Evolutionary conservation across 2,888 invertebrate genomes (phyloP).

Genomic region (Euplexia lucipara): DNA sequence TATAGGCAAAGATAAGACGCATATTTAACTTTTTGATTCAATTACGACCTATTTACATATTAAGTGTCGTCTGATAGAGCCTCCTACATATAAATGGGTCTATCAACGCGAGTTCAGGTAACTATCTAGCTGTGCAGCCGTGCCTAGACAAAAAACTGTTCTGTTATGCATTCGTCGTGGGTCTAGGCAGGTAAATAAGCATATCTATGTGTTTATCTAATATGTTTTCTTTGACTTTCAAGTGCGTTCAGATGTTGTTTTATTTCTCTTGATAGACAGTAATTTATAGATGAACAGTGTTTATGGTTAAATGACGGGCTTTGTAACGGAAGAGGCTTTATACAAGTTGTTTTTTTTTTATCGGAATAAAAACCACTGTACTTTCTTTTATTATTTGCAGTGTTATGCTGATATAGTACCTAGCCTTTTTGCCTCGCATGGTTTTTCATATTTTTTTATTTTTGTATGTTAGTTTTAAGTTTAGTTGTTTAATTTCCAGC

Average conservation of each 20-base stretch:
- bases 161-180: constrained; percentile 48
- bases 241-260: constrained; percentile 8
- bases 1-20: constrained; percentile 38
- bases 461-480: too few species aligned
- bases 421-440: too few species aligned
- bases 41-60: constrained; percentile 52
- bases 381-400: too few species aligned
- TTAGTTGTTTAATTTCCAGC: too few species aligned
- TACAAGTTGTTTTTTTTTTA: background rate
- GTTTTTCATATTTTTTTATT: too few species aligned
- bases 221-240: constrained; percentile 26
- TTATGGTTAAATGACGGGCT: background rate
- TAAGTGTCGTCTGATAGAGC: constrained; percentile 32
- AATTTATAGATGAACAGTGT: constrained; percentile 14
- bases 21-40: constrained; percentile 57
- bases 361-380: too few species aligned
- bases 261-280: constrained; percentile 22
- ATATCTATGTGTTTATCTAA: constrained; percentile 47
- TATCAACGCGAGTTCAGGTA: constrained; percentile 50
- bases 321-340: background rate
- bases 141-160: constrained; percentile 33
- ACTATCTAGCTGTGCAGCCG: background rate
- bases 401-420: too few species aligned
- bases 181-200: constrained; percentile 40
- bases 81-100: constrained; percentile 64